These are phyloP conservation scores for Drosophila bunnanda DNA, from an alignment of 2,888 invertebrate species.

Conservation along the genomic window DNA sequence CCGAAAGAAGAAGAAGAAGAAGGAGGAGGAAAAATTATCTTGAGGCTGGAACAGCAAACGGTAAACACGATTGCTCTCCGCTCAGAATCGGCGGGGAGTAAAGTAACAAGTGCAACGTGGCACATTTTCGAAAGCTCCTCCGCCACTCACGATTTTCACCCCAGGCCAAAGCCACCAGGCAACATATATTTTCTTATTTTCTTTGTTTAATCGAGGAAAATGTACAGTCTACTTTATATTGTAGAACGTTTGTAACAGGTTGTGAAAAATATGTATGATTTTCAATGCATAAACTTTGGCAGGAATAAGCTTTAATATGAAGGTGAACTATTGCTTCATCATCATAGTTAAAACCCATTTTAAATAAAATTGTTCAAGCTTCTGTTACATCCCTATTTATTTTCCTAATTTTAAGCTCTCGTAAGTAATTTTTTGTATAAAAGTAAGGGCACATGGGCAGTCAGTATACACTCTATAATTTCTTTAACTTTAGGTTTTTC, in stretches of 20 bases:
- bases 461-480: background rate
- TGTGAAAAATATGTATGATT: background rate
- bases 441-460: slow-evolving; percentile 1
- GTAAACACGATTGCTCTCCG: slow-evolving; percentile 50
- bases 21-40: slow-evolving; percentile 71
- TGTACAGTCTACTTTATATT: background rate
- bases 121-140: slow-evolving; percentile 66
- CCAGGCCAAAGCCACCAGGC: slow-evolving; percentile 60
- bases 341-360: too few species aligned
- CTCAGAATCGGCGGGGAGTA: slow-evolving; percentile 19
- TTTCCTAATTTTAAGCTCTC: background rate
- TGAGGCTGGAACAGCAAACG: slow-evolving; percentile 54
- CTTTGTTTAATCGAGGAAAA: slow-evolving; percentile 3
- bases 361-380: too few species aligned
- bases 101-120: slow-evolving; percentile 74
- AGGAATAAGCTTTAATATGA: background rate
- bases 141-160: slow-evolving; percentile 75
- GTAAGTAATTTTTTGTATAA: background rate
- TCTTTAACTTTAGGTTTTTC: slow-evolving; percentile 14
- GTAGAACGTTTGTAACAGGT: slow-evolving; percentile 6
- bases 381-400: background rate
- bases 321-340: too few species aligned
- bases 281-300: background rate
- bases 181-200: slow-evolving; percentile 50
- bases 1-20: slow-evolving; percentile 22